These are phyloP conservation scores for Zhuqinia jingwanae DNA, from an alignment of 2,888 invertebrate genomes.

Conservation along the genomic window DNA sequence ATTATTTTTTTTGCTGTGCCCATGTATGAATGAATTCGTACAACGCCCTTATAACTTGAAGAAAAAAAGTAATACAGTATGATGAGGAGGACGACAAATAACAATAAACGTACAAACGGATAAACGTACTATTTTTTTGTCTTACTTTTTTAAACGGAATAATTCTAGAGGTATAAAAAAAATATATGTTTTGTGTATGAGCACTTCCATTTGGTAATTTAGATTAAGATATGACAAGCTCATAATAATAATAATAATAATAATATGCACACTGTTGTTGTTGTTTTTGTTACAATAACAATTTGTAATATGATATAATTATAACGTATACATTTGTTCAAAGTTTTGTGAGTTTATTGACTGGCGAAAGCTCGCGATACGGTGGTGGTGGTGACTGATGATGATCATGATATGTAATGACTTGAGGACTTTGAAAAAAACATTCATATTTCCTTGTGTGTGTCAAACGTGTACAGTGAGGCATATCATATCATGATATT, in stretches of 20 bases:
- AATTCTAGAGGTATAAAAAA: constrained; percentile 35
- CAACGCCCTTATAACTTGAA: constrained; percentile 57
- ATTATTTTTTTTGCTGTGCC: constrained; percentile 41
- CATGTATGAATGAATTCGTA: constrained; percentile 52
- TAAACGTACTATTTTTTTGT: constrained; percentile 28
- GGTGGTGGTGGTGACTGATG: neutral
- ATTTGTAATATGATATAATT: constrained; percentile 47
- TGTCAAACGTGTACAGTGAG: constrained; percentile 3
- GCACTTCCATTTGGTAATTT: neutral
- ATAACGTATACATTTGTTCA: neutral
- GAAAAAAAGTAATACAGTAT: no score
- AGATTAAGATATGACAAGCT: constrained; percentile 10
- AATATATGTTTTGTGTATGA: neutral
- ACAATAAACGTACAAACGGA: no score
- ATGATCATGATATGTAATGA: neutral
- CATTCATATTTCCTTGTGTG: neutral
- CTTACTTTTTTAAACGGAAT: constrained; percentile 37
- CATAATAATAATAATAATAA: neutral
- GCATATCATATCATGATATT: constrained; percentile 42
- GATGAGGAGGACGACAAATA: neutral
- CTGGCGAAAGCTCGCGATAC: neutral
- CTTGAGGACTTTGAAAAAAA: neutral
- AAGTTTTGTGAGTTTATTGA: neutral
- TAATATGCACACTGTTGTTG: neutral
- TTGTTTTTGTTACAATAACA: constrained; percentile 41